Evolutionary conservation across 2,888 invertebrate genomes (phyloP).

Genomic region (Emesis russula): DNA sequence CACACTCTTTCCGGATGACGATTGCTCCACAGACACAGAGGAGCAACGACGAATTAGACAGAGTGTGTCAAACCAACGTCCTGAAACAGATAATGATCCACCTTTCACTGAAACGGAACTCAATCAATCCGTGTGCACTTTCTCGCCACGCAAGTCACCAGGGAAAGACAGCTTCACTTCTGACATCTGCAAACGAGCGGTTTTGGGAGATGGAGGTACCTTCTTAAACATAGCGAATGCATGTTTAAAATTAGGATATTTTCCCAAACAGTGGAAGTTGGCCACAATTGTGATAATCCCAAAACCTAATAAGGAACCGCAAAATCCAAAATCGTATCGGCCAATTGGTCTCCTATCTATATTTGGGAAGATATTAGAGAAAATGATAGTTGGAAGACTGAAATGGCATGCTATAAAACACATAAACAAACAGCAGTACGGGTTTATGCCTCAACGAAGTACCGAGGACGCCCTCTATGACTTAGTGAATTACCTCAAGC

Average conservation of each 20-base stretch:
- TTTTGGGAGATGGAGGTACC: conserved; percentile 15
- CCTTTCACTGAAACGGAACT: conserved; percentile 48
- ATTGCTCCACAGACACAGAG: conserved; percentile 20
- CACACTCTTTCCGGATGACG: conserved; percentile 57
- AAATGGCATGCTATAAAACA: not conserved
- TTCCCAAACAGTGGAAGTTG: conserved; percentile 53
- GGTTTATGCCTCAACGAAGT: not conserved
- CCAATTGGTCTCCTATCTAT: not conserved
- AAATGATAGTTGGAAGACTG: not conserved
- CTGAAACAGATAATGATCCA: conserved; percentile 12
- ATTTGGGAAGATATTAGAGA: not conserved
- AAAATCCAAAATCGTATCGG: conserved; percentile 25
- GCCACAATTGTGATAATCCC: conserved; percentile 58
- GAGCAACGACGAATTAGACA: conserved; percentile 33
- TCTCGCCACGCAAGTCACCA: conserved; percentile 64
- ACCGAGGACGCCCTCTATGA: not conserved
- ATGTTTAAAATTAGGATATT: conserved; percentile 56
- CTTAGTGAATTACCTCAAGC: not conserved
- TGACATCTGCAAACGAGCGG: conserved; percentile 39
- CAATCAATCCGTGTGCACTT: not conserved
- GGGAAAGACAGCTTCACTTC: conserved; percentile 51
- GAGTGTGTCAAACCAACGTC: conserved; percentile 28
- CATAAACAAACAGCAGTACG: not conserved
- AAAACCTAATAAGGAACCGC: conserved; percentile 65
- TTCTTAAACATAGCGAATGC: conserved; percentile 50